Evolutionary conservation across 2,797 vertebrate genomes (phyloP), one percentile per base, ranked within the genome.

Genomic region (Nothura maculosa): DNA sequence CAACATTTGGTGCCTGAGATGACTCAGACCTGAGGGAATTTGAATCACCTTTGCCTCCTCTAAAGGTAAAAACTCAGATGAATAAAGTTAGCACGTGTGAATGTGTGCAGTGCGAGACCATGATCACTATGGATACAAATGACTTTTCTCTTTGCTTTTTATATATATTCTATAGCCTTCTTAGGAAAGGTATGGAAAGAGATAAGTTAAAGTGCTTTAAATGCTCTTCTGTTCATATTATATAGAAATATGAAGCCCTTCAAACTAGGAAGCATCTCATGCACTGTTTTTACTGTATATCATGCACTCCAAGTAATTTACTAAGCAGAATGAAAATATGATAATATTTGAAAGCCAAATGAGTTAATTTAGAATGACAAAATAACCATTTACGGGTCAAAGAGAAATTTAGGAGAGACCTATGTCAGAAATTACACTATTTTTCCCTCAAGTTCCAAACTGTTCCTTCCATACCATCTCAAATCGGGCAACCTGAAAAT

Each of bases 251-350:
- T 27, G 38, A 63, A 43, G 48, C 15, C 4, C 90, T 60, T 54
- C 32, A 60, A 21, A 68, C 19, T 25, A 13, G 24, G 30, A 86
- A 86, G 2, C 12, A 70, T 32, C 54, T 87, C 36, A 48, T 58
- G 24, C 4, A 19, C 0, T 1, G 8, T 61, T 8, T 80, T 57
- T 24, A 61, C 18, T 42, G 2, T 43, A 4, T 28, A 21, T 67
- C 47, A n/a, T 45, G 22, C 5, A n/a, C 66, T 90, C 38, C 74
- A 82, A 92, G 90, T 86, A 79, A 74, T 94, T 95, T 94, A 92
- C 38, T 62, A 69, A 63, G 18, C 22, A 79, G 22, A 93, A 57
- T 0, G 38, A 30, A 13, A 32, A 81, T n/a, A 1, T 70, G 18
- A 7, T 70, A 64, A 12, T 3, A 67, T 6, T 28, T 48, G 12